phyloP scores from a whole-genome alignment of 1,140 invertebrate species.

The Adoxophyes honmai region DNA sequence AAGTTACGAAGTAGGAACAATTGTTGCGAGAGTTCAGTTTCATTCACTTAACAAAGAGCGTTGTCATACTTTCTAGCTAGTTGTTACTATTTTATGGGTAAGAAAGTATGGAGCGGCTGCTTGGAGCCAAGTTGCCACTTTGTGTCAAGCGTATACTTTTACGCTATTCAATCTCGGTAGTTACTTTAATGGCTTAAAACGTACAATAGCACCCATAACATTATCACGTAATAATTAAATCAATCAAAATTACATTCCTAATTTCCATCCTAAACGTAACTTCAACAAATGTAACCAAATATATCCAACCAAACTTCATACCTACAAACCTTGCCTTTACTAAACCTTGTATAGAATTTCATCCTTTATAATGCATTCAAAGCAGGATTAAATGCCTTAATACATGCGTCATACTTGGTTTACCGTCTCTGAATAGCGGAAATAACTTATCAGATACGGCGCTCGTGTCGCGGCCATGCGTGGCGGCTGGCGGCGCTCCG shows the following conservation, averaged over 20 bases:
- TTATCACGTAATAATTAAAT: too few relatives aligned
- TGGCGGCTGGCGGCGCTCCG: not conserved
- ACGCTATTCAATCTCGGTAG: too few relatives aligned
- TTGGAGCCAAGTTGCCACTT: too few relatives aligned
- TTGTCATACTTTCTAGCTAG: constrained; percentile 9
- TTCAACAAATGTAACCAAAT: too few relatives aligned
- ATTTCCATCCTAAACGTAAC: too few relatives aligned
- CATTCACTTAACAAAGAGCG: constrained; percentile 6
- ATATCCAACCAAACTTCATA: too few relatives aligned
- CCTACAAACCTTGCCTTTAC: too few relatives aligned
- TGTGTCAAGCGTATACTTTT: not conserved
- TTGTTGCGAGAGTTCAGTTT: constrained; percentile 4
- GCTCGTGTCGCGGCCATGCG: constrained; percentile 18
- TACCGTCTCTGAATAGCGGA: constrained; percentile 48
- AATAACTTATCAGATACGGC: constrained; percentile 63
- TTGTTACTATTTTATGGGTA: not conserved
- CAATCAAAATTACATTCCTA: too few relatives aligned
- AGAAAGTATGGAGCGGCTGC: not conserved
- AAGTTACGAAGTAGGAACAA: constrained; percentile 5
- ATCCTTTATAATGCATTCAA: constrained; percentile 11
- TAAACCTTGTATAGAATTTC: not conserved
- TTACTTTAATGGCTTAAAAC: too few relatives aligned
- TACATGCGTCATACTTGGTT: constrained; percentile 18
- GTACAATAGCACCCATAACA: too few relatives aligned
- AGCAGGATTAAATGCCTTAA: constrained; percentile 14